Evolutionary conservation across 2,888 invertebrate genomes (phyloP).

Genomic region (Allygus modestus): DNA sequence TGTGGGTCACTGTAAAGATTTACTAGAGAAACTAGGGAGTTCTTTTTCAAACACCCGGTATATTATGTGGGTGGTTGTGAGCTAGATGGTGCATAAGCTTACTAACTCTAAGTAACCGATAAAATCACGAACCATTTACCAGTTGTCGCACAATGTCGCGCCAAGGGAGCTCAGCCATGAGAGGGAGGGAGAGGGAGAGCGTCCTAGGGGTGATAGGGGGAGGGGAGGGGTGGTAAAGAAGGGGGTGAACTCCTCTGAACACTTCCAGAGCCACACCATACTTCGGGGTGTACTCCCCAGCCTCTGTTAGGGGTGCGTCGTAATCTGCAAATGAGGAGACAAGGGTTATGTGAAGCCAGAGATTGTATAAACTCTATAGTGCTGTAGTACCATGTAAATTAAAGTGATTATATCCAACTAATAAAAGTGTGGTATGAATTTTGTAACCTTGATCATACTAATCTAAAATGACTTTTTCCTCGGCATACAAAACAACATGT

Average conservation of each 20-base stretch:
- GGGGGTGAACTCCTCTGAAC: conserved; percentile 42
- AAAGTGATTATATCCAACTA: too few relatives aligned
- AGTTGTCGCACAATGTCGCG: conserved; percentile 45
- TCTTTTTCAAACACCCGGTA: too few relatives aligned
- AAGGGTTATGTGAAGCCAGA: too few relatives aligned
- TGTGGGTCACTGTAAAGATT: too few relatives aligned
- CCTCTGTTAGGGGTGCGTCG: conserved; percentile 77
- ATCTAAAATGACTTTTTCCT: too few relatives aligned
- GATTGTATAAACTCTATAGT: neutral
- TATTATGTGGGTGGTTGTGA: too few relatives aligned
- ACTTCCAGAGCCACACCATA: conserved; percentile 71
- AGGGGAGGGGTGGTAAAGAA: conserved; percentile 40
- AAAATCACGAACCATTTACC: conserved; percentile 49
- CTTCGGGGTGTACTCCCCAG: conserved; percentile 77
- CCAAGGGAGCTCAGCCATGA: conserved; percentile 50
- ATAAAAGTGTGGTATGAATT: too few relatives aligned
- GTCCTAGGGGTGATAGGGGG: conserved; percentile 18
- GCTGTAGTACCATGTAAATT: neutral
- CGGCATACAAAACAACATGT: too few relatives aligned
- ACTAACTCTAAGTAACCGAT: too few relatives aligned
- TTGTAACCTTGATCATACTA: too few relatives aligned
- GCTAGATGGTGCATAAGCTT: too few relatives aligned
- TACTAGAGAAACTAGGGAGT: too few relatives aligned
- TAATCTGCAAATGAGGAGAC: conserved; percentile 74
- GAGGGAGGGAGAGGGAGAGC: neutral